phyloP scores from a whole-genome alignment of 2,113 vertebrate species.

The Gadus chalcogrammus region DNA sequence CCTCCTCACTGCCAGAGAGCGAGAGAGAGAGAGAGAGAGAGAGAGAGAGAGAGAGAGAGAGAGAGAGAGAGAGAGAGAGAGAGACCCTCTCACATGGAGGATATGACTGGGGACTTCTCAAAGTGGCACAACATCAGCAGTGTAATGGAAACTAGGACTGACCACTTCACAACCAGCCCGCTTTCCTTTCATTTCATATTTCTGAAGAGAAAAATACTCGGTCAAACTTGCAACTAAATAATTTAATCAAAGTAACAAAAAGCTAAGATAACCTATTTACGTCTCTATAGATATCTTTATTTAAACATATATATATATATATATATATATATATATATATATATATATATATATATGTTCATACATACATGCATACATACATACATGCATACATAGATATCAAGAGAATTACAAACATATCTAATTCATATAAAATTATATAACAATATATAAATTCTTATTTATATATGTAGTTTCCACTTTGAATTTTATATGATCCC shows the following conservation, averaged over 20 bases:
- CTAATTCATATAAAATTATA: background rate
- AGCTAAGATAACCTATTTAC: too few relatives aligned
- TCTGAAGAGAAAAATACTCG: background rate
- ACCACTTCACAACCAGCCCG: conserved; percentile 51
- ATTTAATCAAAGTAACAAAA: too few relatives aligned
- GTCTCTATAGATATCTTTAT: too few relatives aligned
- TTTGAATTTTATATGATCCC: too few relatives aligned
- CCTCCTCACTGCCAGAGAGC: conserved; percentile 45
- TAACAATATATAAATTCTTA: too few relatives aligned
- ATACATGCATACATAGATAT: too few relatives aligned
- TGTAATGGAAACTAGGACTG: conserved; percentile 68
- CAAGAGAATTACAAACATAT: background rate
- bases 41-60: conserved; percentile 7
- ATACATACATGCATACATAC: background rate
- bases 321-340: too few relatives aligned
- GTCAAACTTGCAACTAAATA: background rate
- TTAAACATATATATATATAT: too few relatives aligned
- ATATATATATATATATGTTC: too few relatives aligned
- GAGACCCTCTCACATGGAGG: conserved; percentile 46
- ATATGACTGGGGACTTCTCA: conserved; percentile 66
- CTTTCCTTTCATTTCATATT: conserved; percentile 54
- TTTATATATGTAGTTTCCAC: too few relatives aligned
- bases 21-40: background rate
- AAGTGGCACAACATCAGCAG: conserved; percentile 68
- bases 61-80: background rate